These are phyloP conservation scores for Condylura cristata DNA, from an alignment of 2,113 vertebrate genomes.

Conservation along the genomic window DNA sequence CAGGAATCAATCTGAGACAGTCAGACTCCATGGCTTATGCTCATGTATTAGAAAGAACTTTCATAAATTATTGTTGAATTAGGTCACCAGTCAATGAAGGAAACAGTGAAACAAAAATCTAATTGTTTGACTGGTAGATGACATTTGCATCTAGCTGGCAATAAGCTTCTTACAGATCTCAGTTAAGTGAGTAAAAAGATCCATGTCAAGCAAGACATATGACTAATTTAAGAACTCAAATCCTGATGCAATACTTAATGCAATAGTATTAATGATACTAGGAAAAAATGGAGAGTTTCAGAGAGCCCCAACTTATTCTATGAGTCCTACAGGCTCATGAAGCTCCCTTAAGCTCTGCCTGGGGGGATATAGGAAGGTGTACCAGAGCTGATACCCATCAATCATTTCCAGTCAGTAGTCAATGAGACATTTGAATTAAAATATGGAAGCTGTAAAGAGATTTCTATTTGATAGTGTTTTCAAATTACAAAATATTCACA, in stretches of 20 bases:
- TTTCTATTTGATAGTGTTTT: constrained; percentile 34
- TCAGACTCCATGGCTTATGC: neutral
- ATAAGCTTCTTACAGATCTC: neutral
- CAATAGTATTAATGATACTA: neutral
- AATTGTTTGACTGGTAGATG: neutral
- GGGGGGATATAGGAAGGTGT: constrained; percentile 34
- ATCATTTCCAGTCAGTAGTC: constrained; percentile 44
- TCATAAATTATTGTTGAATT: constrained; percentile 43
- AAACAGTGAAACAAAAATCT: neutral
- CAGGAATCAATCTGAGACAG: neutral
- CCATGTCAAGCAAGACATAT: constrained; percentile 25
- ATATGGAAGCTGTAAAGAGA: neutral
- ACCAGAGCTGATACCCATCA: constrained; percentile 41
- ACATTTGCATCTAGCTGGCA: neutral
- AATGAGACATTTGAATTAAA: constrained; percentile 43
- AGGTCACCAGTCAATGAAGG: neutral
- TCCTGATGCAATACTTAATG: constrained; percentile 12
- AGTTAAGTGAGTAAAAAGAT: constrained; percentile 46
- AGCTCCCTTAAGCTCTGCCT: constrained; percentile 71
- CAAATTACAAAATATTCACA: neutral
- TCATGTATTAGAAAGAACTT: neutral
- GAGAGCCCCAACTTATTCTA: neutral
- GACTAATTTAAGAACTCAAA: constrained; percentile 34
- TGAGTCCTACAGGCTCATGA: constrained; percentile 37
- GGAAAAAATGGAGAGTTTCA: constrained; percentile 3